Evolutionary conservation across 2,888 invertebrate species (phyloP).

Genomic region (Habroteleia sp.): DNA sequence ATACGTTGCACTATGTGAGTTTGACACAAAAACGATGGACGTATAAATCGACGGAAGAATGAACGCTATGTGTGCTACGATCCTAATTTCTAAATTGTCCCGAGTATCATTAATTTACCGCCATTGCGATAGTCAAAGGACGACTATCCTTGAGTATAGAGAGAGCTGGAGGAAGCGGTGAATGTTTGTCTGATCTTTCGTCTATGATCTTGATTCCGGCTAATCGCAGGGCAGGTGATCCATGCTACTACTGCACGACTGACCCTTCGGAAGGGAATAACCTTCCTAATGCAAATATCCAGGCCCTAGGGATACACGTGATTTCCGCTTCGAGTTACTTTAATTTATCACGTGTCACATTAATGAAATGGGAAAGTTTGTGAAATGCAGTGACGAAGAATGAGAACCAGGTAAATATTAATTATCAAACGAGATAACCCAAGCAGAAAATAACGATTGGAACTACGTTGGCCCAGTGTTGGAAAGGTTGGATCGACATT

Average conservation of each 20-base stretch:
- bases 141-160: not conserved
- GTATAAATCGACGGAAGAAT: too few species aligned
- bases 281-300: constrained; percentile 73
- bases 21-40: constrained; percentile 59
- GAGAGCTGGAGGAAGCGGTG: constrained; percentile 11
- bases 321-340: constrained; percentile 24
- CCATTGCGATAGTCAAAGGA: constrained; percentile 63
- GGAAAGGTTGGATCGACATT: too few species aligned
- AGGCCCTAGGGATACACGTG: constrained; percentile 47
- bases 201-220: constrained; percentile 75
- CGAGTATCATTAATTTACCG: constrained; percentile 77
- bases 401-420: too few species aligned
- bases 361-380: too few species aligned
- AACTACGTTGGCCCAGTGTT: too few species aligned
- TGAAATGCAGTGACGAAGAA: too few species aligned
- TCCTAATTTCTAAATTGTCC: constrained; percentile 69
- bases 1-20: constrained; percentile 2
- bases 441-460: too few species aligned
- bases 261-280: constrained; percentile 69
- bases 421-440: too few species aligned
- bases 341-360: too few species aligned
- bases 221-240: constrained; percentile 80
- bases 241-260: constrained; percentile 68
- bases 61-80: constrained; percentile 72
- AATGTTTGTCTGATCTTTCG: constrained; percentile 33